Percentiles rank a stretch among this genome's conserved stretches.
Conservation (phyloP, 1,140 invertebrate species). For the Drosophila ohnishii region DNA sequence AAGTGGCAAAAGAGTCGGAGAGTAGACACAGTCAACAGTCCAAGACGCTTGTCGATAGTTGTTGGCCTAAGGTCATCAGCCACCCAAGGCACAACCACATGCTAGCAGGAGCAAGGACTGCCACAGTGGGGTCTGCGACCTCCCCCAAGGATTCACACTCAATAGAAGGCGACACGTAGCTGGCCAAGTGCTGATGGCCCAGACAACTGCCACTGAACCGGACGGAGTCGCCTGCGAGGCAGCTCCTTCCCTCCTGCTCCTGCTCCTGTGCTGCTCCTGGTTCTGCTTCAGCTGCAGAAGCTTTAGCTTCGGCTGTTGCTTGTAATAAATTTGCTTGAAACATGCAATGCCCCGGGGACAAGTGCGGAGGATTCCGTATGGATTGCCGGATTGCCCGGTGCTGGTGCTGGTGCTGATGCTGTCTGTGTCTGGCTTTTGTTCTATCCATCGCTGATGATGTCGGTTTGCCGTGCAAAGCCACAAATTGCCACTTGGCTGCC, state of each 20-base stretch:
- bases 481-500: slow-evolving; percentile 81
- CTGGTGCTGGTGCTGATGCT: slow-evolving; percentile 6
- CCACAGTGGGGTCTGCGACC: slow-evolving; percentile 15
- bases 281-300: slow-evolving; percentile 22
- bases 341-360: slow-evolving; percentile 79
- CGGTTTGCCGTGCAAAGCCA: slow-evolving; percentile 80
- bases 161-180: slow-evolving; percentile 73
- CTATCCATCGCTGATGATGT: slow-evolving; percentile 76
- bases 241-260: slow-evolving; percentile 12
- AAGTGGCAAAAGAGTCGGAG: slow-evolving; percentile 75
- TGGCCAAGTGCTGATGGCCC: slow-evolving; percentile 72
- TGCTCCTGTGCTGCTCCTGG: slow-evolving; percentile 6
- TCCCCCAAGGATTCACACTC: slow-evolving; percentile 66
- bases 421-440: slow-evolving; percentile 71
- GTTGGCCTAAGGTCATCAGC: slow-evolving; percentile 68
- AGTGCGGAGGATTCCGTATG: slow-evolving; percentile 60
- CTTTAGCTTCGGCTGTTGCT: slow-evolving; percentile 63
- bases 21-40: slow-evolving; percentile 61
- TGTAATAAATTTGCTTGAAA: slow-evolving; percentile 82
- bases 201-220: slow-evolving; percentile 64
- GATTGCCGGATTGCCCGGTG: slow-evolving; percentile 2
- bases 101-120: background rate
- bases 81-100: slow-evolving; percentile 14
- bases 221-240: slow-evolving; percentile 41
- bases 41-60: slow-evolving; percentile 77